Base-by-base conservation (phyloP, 2,888 invertebrate species). In the Sminthurides aquaticus region DNA sequence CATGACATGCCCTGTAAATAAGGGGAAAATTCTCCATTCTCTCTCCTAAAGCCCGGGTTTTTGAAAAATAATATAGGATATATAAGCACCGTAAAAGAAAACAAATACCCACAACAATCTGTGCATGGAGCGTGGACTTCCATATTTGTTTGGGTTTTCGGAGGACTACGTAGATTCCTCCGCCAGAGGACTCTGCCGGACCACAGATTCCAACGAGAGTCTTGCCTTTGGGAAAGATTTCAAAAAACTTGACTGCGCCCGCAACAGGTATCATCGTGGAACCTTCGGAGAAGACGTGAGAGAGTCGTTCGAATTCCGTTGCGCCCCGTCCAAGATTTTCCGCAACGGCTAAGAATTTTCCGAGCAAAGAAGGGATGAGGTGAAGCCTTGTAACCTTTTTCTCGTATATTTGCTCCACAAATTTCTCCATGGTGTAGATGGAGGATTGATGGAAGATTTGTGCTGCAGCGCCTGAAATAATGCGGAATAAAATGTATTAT, bases 181-280 rank as follows among this genome's bases (percentile, higher is more conserved):
- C 93, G 0, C 91, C 93, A 88, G 92, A 91, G 0, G 91, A 86
- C 78, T 94, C 94, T 0, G 93, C 92, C 71, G 91, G 91, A 0
- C 94, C 94, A 76, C 92, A 93, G 76, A 92, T 91, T 77, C 93
- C 94, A 61, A 90, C 90, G 49, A 94, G 79, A 20, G 83, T 81
- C 68, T 87, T 86, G 1, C 81, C 79, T 11, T 84, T 82, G 1
- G 68, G 66, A 52, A 67, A 70, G 1, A 64, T 24, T 63, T 83
- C 83, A 70, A 91, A 90, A 70, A 86, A 84, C 43, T 84, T 81
- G 78, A 90, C 90, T 80, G 92, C 93, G 74, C 57, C 24, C 20
- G 62, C 67, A 28, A 66, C 57, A 0, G 69, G 22, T 11, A 52
- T 58, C 18, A 71, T 2, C 15, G 34, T 27, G 52, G n/a, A 49